These are phyloP conservation scores for Onychorhynchus coronatus DNA, from an alignment of 2,113 vertebrate genomes.

Conservation along the genomic window DNA sequence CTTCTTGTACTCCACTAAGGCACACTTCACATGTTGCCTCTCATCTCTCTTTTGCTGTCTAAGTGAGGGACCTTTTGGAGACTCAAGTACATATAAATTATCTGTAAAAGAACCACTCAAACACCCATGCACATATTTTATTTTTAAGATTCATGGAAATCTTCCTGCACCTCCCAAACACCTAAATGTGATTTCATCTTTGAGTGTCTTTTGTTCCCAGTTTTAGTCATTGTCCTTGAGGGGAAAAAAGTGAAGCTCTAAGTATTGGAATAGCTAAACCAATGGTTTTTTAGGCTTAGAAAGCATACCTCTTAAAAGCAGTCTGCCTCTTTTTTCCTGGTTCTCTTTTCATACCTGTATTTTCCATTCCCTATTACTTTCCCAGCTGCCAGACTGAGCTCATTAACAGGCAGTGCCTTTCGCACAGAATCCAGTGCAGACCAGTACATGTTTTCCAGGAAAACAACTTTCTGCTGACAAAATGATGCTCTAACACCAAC, in stretches of 20 bases:
- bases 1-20: neutral
- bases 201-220: neutral
- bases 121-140: neutral
- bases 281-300: neutral
- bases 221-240: neutral
- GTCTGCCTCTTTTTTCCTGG: neutral
- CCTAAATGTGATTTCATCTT: neutral
- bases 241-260: neutral
- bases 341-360: neutral
- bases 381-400: neutral
- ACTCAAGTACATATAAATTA: neutral
- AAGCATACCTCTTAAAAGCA: neutral
- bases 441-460: neutral
- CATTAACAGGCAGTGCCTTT: neutral
- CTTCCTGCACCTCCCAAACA: neutral
- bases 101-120: neutral
- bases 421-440: neutral
- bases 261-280: neutral
- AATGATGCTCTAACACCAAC: neutral
- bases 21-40: fast-evolving
- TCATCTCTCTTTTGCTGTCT: neutral
- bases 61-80: neutral
- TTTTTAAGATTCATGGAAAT: neutral
- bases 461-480: slow-evolving; percentile 9
- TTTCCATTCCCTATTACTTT: slow-evolving; percentile 27